phyloP scores from a whole-genome alignment of 2,113 vertebrate species.

The Entelurus aequoreus region DNA sequence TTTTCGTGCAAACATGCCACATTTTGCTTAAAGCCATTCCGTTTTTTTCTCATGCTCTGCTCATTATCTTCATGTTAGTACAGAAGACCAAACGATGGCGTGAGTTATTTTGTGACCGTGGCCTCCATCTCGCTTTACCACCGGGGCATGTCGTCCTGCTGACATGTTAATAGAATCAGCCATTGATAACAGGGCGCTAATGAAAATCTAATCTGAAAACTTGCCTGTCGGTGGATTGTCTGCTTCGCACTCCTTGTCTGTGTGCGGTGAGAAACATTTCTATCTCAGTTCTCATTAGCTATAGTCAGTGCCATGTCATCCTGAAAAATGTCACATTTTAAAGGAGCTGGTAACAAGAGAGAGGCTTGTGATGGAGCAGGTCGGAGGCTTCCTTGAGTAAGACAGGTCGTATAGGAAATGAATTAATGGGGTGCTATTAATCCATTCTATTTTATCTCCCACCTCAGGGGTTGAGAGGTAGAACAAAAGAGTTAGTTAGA shows the following conservation, averaged over 20 bases:
- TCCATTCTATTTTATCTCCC: slow-evolving; percentile 43
- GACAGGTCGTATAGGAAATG: slow-evolving; percentile 23
- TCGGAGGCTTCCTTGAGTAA: slow-evolving; percentile 11
- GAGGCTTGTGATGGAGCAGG: background rate
- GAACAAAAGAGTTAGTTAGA: slow-evolving; percentile 43
- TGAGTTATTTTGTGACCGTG: slow-evolving; percentile 21
- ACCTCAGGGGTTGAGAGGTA: slow-evolving; percentile 27
- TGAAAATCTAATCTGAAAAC: slow-evolving; percentile 62
- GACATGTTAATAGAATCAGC: slow-evolving; percentile 61
- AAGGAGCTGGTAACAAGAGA: background rate
- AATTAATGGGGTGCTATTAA: slow-evolving; percentile 40
- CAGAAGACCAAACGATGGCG: slow-evolving; percentile 36
- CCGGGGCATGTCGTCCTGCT: slow-evolving; percentile 42
- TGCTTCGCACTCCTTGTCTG: slow-evolving; percentile 17
- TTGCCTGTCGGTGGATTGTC: slow-evolving; percentile 35
- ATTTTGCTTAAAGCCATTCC: slow-evolving; percentile 26
- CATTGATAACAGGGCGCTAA: slow-evolving; percentile 62
- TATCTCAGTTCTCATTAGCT: slow-evolving; percentile 36
- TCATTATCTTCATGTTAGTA: slow-evolving; percentile 46
- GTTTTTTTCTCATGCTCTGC: slow-evolving; percentile 22
- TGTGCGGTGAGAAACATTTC: slow-evolving; percentile 14
- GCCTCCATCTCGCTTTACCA: slow-evolving; percentile 38
- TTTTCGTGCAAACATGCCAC: slow-evolving; percentile 5
- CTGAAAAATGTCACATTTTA: slow-evolving; percentile 1
- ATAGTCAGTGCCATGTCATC: slow-evolving; percentile 17